Conservation (phyloP, 2,113 vertebrate species). For the Maccullochella peelii region DNA sequence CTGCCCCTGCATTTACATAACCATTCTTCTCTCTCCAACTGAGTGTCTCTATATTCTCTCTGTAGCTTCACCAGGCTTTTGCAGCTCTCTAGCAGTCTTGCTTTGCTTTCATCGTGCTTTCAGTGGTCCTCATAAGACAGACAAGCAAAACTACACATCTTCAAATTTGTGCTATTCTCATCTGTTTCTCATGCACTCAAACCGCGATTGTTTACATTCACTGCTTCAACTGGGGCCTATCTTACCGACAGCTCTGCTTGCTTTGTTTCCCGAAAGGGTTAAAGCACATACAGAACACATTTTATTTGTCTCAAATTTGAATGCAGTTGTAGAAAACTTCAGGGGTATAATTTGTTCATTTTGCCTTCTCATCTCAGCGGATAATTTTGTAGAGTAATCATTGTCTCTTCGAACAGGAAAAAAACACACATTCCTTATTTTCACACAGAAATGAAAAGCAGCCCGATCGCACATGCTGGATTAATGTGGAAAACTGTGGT, state of each 20-base stretch:
- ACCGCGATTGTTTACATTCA: slow-evolving; percentile 23
- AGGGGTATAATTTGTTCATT: slow-evolving; percentile 56
- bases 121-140: not conserved
- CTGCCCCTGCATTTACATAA: not conserved
- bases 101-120: not conserved
- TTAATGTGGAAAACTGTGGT: slow-evolving; percentile 71
- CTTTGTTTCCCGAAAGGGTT: slow-evolving; percentile 16
- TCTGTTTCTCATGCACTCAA: slow-evolving; percentile 32
- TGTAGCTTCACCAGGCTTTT: too few relatives aligned
- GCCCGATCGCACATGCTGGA: slow-evolving; percentile 48
- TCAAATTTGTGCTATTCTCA: slow-evolving; percentile 25
- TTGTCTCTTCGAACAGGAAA: slow-evolving; percentile 39
- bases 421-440: slow-evolving; percentile 56
- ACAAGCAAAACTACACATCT: slow-evolving; percentile 30
- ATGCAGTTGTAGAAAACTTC: slow-evolving; percentile 42
- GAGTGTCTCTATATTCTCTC: not conserved
- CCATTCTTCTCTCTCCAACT: not conserved
- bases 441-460: slow-evolving; percentile 63
- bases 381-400: slow-evolving; percentile 50
- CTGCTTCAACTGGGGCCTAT: not conserved
- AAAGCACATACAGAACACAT: slow-evolving; percentile 15
- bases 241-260: not conserved
- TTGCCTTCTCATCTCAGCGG: slow-evolving; percentile 34
- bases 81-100: not conserved
- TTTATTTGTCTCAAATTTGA: slow-evolving; percentile 33